Evolutionary conservation across 2,113 vertebrate species (phyloP).

Genomic region (Elephantulus edwardii): DNA sequence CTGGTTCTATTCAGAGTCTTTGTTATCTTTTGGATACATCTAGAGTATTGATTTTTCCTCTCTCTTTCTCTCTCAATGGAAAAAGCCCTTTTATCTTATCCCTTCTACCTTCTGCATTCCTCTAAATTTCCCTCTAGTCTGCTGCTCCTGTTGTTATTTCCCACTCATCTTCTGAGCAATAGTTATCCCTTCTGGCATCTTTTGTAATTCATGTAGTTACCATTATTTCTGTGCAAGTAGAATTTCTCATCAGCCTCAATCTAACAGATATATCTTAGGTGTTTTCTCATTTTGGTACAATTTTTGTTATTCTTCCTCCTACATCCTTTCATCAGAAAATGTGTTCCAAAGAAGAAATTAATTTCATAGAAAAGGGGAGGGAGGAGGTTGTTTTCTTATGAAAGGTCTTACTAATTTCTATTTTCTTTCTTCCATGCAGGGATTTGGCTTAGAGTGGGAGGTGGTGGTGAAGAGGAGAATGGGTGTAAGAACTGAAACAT

Average conservation of each 20-base stretch:
- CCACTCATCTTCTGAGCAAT: not conserved
- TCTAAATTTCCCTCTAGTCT: not conserved
- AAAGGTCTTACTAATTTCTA: not conserved
- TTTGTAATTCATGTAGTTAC: fast-evolving
- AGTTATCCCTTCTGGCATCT: fast-evolving
- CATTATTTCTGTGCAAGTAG: not conserved
- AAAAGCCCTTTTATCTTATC: not conserved
- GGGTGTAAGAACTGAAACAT: not conserved
- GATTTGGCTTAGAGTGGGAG: not conserved
- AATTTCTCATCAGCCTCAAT: not conserved
- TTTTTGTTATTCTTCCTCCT: not conserved
- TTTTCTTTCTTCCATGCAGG: not conserved
- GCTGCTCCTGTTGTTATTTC: not conserved
- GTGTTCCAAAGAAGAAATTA: slow-evolving; percentile 8
- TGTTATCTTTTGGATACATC: not conserved
- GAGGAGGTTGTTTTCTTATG: not conserved
- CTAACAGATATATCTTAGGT: not conserved
- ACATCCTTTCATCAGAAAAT: not conserved
- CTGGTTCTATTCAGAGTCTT: not conserved
- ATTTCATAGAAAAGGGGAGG: not conserved
- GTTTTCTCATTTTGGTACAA: not conserved
- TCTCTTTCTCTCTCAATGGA: not conserved
- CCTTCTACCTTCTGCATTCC: not conserved
- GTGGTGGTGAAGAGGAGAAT: not conserved
- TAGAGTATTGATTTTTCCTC: not conserved